phyloP scores from a whole-genome alignment of 2,888 invertebrate species.

The Nemoura dubitans region DNA sequence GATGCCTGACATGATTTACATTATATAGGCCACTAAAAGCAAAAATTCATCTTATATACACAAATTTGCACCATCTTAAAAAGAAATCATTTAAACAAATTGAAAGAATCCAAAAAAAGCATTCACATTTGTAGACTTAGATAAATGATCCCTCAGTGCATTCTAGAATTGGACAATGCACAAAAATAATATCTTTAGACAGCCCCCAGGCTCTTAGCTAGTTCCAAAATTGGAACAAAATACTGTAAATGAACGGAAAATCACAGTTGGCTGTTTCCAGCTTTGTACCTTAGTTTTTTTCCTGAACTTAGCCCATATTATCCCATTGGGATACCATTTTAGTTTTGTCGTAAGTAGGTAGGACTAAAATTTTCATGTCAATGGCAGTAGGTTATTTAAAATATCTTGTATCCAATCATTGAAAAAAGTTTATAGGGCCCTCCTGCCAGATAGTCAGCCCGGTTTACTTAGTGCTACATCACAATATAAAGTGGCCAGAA shows the following conservation, averaged over 20 bases:
- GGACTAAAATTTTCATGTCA: slow-evolving; percentile 32
- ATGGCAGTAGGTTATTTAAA: background rate
- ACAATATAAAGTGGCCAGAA: slow-evolving; percentile 41
- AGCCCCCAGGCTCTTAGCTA: slow-evolving; percentile 58
- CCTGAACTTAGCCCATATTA: slow-evolving; percentile 43
- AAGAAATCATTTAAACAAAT: background rate
- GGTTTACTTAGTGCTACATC: slow-evolving; percentile 44
- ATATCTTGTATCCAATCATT: background rate
- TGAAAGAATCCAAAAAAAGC: background rate
- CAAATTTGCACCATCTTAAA: background rate
- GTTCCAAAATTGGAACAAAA: slow-evolving; percentile 43
- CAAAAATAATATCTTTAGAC: slow-evolving; percentile 54
- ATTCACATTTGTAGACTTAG: background rate
- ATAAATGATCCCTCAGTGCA: background rate
- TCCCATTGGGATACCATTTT: background rate
- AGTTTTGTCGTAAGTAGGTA: slow-evolving; percentile 35
- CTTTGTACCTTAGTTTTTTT: slow-evolving; percentile 48
- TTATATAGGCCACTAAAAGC: background rate
- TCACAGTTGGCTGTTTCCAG: slow-evolving; percentile 50
- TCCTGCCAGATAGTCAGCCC: slow-evolving; percentile 49
- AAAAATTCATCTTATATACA: background rate
- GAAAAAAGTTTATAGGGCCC: background rate
- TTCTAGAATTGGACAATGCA: background rate
- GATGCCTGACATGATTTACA: background rate
- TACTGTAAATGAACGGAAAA: slow-evolving; percentile 48